A percentile compares a stretch with the other conserved stretches of the same genome.
These are phyloP conservation scores for Epistrophe grossulariae DNA, from an alignment of 2,888 invertebrate genomes.

Conservation along the genomic window DNA sequence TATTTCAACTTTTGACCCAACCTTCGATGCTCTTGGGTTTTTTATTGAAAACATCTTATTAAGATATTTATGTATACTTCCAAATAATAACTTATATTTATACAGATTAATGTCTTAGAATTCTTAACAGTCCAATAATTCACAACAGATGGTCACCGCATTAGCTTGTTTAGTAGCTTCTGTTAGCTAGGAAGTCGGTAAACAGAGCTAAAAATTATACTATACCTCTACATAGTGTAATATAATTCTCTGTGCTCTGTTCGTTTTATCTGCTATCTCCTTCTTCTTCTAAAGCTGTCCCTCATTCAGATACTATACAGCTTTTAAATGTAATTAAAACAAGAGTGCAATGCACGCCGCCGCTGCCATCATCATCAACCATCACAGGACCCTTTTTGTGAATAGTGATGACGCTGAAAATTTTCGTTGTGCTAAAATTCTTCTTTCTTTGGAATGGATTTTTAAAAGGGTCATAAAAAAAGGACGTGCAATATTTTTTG, in stretches of 20 bases:
- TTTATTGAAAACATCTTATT: too few relatives aligned
- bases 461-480: constrained; percentile 48
- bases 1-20: too few relatives aligned
- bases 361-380: constrained; percentile 16
- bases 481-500: constrained; percentile 47
- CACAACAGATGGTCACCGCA: neutral
- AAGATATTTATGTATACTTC: too few relatives aligned
- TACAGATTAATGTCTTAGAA: too few relatives aligned
- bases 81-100: too few relatives aligned
- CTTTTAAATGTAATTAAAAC: constrained; percentile 73
- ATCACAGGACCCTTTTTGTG: constrained; percentile 33
- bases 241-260: neutral
- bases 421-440: constrained; percentile 29
- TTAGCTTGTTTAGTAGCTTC: constrained; percentile 18
- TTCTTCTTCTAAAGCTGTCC: constrained; percentile 53
- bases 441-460: neutral
- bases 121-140: neutral
- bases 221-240: neutral
- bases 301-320: constrained; percentile 63
- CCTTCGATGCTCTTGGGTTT: too few relatives aligned
- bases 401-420: constrained; percentile 22
- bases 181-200: constrained; percentile 2
- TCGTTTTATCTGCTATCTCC: constrained; percentile 26
- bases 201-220: constrained; percentile 36
- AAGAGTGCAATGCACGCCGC: constrained; percentile 72